A percentile compares a stretch with the other conserved stretches of the same genome.
Evolutionary conservation across 2,888 invertebrate species (phyloP).

Genomic region (Ypsolopha scabrella): DNA sequence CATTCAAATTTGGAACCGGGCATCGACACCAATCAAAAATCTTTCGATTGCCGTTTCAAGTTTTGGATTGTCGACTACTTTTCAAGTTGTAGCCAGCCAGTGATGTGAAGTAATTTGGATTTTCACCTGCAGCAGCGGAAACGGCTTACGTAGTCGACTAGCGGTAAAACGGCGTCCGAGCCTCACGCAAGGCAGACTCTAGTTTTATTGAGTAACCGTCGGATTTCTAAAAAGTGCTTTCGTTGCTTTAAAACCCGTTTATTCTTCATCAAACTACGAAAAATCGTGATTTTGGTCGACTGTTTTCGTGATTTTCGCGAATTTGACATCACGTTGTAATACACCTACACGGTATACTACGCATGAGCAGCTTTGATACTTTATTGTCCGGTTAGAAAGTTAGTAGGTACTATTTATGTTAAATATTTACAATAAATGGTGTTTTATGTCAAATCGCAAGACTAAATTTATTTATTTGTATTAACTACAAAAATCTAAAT

Average conservation of each 20-base stretch:
- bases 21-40: conserved; percentile 27
- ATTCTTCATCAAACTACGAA: conserved; percentile 19
- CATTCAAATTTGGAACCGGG: conserved; percentile 27
- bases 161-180: conserved; percentile 62
- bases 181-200: conserved; percentile 46
- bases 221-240: conserved; percentile 57
- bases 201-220: conserved; percentile 56
- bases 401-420: not conserved
- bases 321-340: not conserved
- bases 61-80: not conserved
- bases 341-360: conserved; percentile 13
- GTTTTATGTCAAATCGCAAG: not conserved
- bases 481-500: not conserved
- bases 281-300: conserved; percentile 22
- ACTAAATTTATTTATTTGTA: not conserved
- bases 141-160: conserved; percentile 63
- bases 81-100: conserved; percentile 13
- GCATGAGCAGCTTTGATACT: conserved; percentile 28
- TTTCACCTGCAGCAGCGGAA: conserved; percentile 64
- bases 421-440: not conserved
- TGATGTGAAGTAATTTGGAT: conserved; percentile 60
- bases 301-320: not conserved
- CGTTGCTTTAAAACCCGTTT: conserved; percentile 25
- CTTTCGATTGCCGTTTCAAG: not conserved
- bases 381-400: conserved; percentile 42